These are phyloP conservation scores for Eudemis profundana DNA, from an alignment of 2,888 invertebrate species.

Conservation along the genomic window DNA sequence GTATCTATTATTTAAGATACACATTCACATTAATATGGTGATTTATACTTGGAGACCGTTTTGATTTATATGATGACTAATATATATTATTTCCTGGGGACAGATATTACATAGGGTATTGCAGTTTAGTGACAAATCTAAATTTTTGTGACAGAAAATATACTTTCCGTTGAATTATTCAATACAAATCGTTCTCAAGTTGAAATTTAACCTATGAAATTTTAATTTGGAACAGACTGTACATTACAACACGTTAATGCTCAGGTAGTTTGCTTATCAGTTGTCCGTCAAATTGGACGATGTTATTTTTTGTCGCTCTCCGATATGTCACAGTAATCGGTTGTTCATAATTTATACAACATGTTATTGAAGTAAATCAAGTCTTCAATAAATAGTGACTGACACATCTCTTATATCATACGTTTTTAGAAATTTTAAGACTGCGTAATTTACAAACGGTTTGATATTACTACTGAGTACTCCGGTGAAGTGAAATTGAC, in stretches of 20 bases:
- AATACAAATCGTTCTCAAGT: no score
- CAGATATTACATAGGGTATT: no score
- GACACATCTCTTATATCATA: no score
- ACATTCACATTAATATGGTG: no score
- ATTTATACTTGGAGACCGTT: no score
- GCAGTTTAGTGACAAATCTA: no score
- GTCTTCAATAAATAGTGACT: background rate
- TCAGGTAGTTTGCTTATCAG: constrained; percentile 19
- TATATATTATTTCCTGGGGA: no score
- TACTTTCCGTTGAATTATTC: no score
- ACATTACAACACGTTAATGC: background rate
- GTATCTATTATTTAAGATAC: no score
- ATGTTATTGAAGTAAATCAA: background rate
- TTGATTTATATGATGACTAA: no score
- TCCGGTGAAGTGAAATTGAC: background rate
- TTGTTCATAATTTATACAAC: constrained; percentile 6
- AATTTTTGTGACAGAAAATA: no score
- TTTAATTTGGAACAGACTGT: constrained; percentile 6
- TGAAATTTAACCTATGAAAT: no score
- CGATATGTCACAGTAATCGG: constrained; percentile 23
- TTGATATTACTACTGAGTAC: background rate
- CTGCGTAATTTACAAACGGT: background rate
- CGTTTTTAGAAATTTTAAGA: background rate
- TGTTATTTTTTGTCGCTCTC: constrained; percentile 11
- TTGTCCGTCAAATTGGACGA: background rate